Conservation (phyloP, 2,888 invertebrate genomes). For the Brenthis hecate region DNA sequence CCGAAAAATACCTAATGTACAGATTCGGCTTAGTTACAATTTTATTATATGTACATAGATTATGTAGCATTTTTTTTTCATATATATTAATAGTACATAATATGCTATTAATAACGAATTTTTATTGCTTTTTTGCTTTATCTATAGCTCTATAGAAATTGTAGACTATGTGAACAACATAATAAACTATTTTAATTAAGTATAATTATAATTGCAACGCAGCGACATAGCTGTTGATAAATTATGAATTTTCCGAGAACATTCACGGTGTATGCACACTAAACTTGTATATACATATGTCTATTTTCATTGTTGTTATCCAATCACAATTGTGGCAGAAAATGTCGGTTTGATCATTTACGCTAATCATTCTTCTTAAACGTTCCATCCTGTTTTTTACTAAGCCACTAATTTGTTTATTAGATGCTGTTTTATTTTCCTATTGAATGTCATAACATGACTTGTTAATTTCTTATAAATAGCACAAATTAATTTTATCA, state of each 20-base stretch:
- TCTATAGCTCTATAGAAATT: background rate
- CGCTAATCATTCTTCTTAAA: slow-evolving; percentile 62
- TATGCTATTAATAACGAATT: too few species aligned
- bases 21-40: too few species aligned
- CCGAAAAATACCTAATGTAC: too few species aligned
- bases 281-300: slow-evolving; percentile 46
- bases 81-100: too few species aligned
- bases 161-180: background rate
- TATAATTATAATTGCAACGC: slow-evolving; percentile 21
- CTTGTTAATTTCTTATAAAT: background rate
- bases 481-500: background rate
- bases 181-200: slow-evolving; percentile 12
- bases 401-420: slow-evolving; percentile 39
- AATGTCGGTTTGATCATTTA: slow-evolving; percentile 58
- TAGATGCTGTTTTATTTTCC: slow-evolving; percentile 11
- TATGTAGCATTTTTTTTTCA: too few species aligned
- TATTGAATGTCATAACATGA: background rate
- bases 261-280: slow-evolving; percentile 44
- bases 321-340: slow-evolving; percentile 52
- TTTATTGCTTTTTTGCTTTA: too few species aligned
- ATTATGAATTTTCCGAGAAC: slow-evolving; percentile 26
- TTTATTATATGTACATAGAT: too few species aligned
- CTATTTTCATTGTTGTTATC: slow-evolving; percentile 48
- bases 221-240: slow-evolving; percentile 14
- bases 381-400: slow-evolving; percentile 61